phyloP scores from a whole-genome alignment of 35 echinoderm and acorn worm genomes.

The Antedon bifida region DNA sequence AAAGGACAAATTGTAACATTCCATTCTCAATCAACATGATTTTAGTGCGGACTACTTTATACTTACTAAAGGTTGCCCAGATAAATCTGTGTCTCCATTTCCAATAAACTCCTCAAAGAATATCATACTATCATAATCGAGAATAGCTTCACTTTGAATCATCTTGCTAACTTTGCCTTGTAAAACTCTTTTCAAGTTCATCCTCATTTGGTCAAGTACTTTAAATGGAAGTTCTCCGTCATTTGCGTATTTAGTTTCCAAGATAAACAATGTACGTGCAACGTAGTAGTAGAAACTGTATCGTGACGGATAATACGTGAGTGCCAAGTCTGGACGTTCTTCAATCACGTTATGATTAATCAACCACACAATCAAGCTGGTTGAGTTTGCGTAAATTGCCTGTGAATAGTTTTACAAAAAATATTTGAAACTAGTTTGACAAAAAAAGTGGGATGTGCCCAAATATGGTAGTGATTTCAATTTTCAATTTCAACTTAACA shows the following conservation, averaged over 20 bases:
- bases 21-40: too few relatives aligned
- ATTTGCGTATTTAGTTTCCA: neutral
- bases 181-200: neutral
- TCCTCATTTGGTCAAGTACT: neutral
- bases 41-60: too few relatives aligned
- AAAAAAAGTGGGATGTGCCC: too few relatives aligned
- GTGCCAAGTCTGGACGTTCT: slow-evolving; percentile 8
- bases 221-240: neutral
- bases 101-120: slow-evolving; percentile 19
- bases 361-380: slow-evolving; percentile 12
- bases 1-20: too few relatives aligned
- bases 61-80: neutral
- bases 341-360: slow-evolving; percentile 2
- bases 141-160: neutral
- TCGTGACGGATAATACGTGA: slow-evolving; percentile 19
- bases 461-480: too few relatives aligned
- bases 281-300: slow-evolving; percentile 27
- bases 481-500: too few relatives aligned
- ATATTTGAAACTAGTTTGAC: too few relatives aligned
- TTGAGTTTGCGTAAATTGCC: slow-evolving; percentile 16
- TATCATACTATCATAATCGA: neutral
- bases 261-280: slow-evolving; percentile 9
- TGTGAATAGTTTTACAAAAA: neutral
- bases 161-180: neutral
- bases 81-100: slow-evolving; percentile 1